Evolutionary conservation across 2,888 invertebrate genomes (phyloP).

Genomic region (Drosophila emarginata): DNA sequence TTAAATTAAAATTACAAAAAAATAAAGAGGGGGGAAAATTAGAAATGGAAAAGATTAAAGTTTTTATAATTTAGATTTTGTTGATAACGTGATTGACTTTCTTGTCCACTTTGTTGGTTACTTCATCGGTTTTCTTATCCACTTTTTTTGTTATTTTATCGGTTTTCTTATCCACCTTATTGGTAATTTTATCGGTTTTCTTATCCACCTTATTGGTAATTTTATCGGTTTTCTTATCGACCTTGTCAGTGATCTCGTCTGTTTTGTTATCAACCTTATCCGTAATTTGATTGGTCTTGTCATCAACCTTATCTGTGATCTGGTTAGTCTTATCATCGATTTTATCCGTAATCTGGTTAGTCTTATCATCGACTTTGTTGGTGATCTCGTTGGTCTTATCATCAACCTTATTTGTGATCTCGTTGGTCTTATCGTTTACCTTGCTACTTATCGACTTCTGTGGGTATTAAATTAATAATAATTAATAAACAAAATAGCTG

Average conservation of each 20-base stretch:
- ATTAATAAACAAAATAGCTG: background rate
- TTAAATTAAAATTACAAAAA: too few relatives aligned
- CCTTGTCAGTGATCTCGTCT: background rate
- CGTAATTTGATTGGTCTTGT: background rate
- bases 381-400: conserved; percentile 8
- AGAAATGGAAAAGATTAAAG: background rate
- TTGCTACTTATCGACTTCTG: background rate
- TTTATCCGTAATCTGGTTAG: conserved; percentile 6
- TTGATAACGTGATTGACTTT: conserved; percentile 5
- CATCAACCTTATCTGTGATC: conserved; percentile 2
- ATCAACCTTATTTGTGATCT: conserved; percentile 3
- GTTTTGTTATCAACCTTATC: conserved; percentile 2
- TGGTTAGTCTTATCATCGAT: conserved; percentile 6
- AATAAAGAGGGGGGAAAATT: background rate
- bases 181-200: background rate
- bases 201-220: conserved; percentile 7
- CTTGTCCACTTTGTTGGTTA: conserved; percentile 7
- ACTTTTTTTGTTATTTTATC: background rate
- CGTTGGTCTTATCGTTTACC: conserved; percentile 1
- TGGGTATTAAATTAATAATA: background rate
- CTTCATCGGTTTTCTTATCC: conserved; percentile 3
- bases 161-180: conserved; percentile 4
- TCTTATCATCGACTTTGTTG: conserved; percentile 1
- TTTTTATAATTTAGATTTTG: background rate
- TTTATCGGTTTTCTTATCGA: conserved; percentile 2